Base-by-base conservation (phyloP, 2,888 invertebrate genomes). In the Tachina grossa region DNA sequence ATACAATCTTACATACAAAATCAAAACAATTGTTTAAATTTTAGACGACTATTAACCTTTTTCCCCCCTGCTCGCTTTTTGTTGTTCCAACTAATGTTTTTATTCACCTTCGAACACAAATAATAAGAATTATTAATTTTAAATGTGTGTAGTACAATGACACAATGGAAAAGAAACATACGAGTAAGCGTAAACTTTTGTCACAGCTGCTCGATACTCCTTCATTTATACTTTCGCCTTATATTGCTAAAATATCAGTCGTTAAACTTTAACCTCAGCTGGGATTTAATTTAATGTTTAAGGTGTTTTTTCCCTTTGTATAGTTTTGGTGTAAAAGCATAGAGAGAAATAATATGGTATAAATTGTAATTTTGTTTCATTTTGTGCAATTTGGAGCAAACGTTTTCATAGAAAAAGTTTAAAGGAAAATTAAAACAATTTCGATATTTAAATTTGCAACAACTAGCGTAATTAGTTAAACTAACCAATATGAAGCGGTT, bases 111-210 rank as follows among this genome's bases (percentile, higher is more conserved):
- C 16, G 51, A 9, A 16, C 55, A 8, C 57, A 31, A 22, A 57
- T 59, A 59, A 59, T 59, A n/a, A 39, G n/a, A 59, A 31, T n/a
- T 59, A 59, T 59, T 59, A 39, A 59, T 59, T 59, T 39, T 8
- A 59, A 59, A 9, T 13, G 57, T 10, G 10, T 31, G 14, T n/a
- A n/a, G 13, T 55, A 55, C 55, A 31, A 55, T 55, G 22, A 31
- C 55, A 22, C n/a, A 39, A 59, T 39, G 19, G 9, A 14, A 49
- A 13, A 59, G 9, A 39, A 59, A n/a, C 31, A 39, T 22, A 39
- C 14, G n/a, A 49, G 11, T 49, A 49, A 49, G 0, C 11, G 14
- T 49, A 49, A 49, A 49, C 8, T 14, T 49, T 13, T 49, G 31
- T 6, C 31, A 31, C 31, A 31, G 31, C 0, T 49, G 14, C 0